Evolutionary conservation across 2,888 invertebrate species (phyloP).

Genomic region (Dolichomitus sp.): DNA sequence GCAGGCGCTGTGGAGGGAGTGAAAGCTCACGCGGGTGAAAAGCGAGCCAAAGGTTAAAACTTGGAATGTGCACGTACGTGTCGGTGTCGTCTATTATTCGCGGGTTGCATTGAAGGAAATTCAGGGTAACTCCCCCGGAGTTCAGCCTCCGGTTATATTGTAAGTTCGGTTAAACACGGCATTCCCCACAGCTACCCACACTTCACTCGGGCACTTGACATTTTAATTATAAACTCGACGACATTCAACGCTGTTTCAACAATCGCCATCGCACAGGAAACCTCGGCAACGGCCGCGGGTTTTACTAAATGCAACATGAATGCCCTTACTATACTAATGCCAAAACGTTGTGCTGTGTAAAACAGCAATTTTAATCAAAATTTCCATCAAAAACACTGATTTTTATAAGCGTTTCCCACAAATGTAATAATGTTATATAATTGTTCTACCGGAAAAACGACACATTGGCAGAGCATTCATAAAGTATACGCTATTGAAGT

Average conservation of each 20-base stretch:
- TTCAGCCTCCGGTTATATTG: constrained; percentile 6
- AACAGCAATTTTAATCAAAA: neutral
- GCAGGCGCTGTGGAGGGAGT: neutral
- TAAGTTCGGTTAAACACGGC: constrained; percentile 33
- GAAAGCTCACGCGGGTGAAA: neutral
- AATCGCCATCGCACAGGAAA: constrained; percentile 25
- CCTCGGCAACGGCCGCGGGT: neutral
- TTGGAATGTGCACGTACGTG: constrained; percentile 7
- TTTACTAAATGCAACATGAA: constrained; percentile 3
- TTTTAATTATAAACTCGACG: constrained; percentile 58
- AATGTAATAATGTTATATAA: neutral
- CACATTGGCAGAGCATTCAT: neutral
- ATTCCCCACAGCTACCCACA: neutral
- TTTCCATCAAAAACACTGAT: too few relatives aligned
- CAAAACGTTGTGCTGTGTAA: neutral
- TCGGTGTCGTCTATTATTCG: constrained; percentile 28
- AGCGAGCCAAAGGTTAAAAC: constrained; percentile 12
- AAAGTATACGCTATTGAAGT: too few relatives aligned
- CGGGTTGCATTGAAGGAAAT: constrained; percentile 7
- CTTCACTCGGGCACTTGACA: constrained; percentile 49
- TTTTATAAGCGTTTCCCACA: neutral
- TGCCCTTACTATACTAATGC: neutral
- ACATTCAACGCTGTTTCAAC: constrained; percentile 25
- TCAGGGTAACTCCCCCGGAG: constrained; percentile 17
- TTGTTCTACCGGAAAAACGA: neutral